Percentiles rank a stretch among this genome's conserved stretches.
Evolutionary conservation across 1,140 invertebrate genomes (phyloP).

Genomic region (Drosophila equinoxialis): DNA sequence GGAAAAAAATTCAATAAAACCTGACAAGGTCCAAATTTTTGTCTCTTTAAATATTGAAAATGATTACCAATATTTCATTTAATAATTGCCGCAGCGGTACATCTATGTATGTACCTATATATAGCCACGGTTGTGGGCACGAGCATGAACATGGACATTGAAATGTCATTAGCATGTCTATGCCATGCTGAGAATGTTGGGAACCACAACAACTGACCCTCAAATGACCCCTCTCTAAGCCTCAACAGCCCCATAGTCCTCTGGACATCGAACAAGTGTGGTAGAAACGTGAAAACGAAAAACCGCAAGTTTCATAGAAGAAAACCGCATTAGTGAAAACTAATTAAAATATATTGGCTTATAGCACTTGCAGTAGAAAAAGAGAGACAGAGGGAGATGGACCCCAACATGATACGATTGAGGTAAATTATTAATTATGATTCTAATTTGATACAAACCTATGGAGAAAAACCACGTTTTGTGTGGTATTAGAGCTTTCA

Average conservation of each 20-base stretch:
- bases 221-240: background rate
- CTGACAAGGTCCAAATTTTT: background rate
- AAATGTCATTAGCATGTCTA: constrained; percentile 70
- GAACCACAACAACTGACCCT: constrained; percentile 61
- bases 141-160: constrained; percentile 48
- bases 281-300: constrained; percentile 41
- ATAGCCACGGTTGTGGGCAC: constrained; percentile 21
- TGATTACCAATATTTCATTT: constrained; percentile 30
- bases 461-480: background rate
- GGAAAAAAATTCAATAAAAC: constrained; percentile 7
- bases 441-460: background rate
- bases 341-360: constrained; percentile 56
- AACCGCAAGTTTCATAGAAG: constrained; percentile 32
- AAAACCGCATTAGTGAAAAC: constrained; percentile 56
- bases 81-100: constrained; percentile 10
- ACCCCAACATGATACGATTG: background rate
- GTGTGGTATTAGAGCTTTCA: no score
- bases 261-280: background rate
- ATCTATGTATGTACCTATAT: background rate
- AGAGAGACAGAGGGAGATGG: background rate
- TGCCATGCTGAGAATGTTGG: constrained; percentile 39
- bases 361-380: background rate
- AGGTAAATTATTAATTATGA: background rate
- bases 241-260: no score
- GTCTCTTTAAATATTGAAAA: constrained; percentile 6